phyloP scores from a whole-genome alignment of 1,140 invertebrate genomes.

The Megalonaias nervosa region DNA sequence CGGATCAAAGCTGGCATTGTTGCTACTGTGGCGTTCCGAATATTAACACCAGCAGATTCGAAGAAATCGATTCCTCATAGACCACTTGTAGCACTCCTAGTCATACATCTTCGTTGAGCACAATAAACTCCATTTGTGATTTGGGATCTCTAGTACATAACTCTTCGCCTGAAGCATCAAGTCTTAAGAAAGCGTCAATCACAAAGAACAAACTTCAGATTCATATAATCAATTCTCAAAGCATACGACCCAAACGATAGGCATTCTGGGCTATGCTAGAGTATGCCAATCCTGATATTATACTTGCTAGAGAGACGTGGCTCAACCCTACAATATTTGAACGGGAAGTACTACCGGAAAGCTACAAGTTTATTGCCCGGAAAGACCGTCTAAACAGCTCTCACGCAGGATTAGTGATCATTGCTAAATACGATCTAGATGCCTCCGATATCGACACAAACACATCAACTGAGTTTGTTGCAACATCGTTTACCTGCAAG shows the following conservation, averaged over 20 bases:
- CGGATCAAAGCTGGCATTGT: background rate
- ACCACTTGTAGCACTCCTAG: background rate
- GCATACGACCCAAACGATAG: background rate
- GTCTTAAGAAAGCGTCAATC: background rate
- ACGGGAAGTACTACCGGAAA: background rate
- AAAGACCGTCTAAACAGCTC: background rate
- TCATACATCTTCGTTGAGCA: background rate
- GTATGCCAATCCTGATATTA: background rate
- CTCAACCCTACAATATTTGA: background rate
- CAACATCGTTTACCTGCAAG: background rate
- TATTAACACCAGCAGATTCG: slow-evolving; percentile 4
- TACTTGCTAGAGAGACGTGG: slow-evolving; percentile 5
- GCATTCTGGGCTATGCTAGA: slow-evolving; percentile 6
- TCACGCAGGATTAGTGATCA: background rate
- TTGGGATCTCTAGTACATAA: background rate
- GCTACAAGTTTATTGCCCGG: background rate
- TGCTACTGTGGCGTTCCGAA: background rate
- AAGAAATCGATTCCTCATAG: background rate
- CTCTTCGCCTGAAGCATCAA: background rate
- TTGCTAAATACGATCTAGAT: background rate
- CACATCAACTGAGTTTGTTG: background rate
- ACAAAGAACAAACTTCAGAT: background rate
- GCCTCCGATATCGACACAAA: background rate
- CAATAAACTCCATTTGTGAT: background rate
- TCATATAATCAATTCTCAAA: background rate